Base-by-base conservation (phyloP, 2,113 vertebrate genomes). In the Pachypanchax playfairii region DNA sequence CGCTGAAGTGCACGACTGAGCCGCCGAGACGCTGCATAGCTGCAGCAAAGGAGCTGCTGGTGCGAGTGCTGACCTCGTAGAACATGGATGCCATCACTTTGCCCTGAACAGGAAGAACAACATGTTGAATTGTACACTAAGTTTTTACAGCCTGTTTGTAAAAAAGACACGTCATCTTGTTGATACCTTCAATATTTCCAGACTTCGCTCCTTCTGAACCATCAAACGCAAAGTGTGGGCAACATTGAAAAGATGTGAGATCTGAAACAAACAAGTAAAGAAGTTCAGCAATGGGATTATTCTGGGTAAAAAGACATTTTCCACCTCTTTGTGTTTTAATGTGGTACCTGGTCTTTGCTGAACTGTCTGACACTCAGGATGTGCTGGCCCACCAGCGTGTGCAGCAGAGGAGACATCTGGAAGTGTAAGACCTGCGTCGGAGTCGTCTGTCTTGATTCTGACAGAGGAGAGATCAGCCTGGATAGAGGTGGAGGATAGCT, bases 31-130 rank as follows among this genome's bases (percentile, higher is more conserved):
- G 93, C 76, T 90, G 94, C 97, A 99, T 98, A 79, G 97, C 96
- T 0, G 96, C 94, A 0, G 95, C 86, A 0, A 99, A 98, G 53
- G 96, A 98, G 86, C 95, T 98, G 85, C 95, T 96, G 87, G 97
- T 99, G 39, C 96, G 92, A 0, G 96, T 99, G 93, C 97, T 99
- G 1, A 91, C 97, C 72, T 98, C 96, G 0, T 96, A 99, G 89
- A 98, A 99, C 95, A 99, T 98, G 82, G 92, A 96, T 0, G 94
- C 97, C 97, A 98, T 98, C 73, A 99, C 95, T 38, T 95, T 97
- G 3, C 97, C 97, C 97, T 99, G 69, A 12, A 54, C 0, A 17
- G 21, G 0, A 5, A 22, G 9, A 11, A 6, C 3, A 3, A 2
- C 17, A 5, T 41, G 14, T 20, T n/a, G n/a, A n/a, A n/a, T n/a